phyloP scores from a whole-genome alignment of 2,797 vertebrate genomes.

The Leptatherina wallacei region DNA sequence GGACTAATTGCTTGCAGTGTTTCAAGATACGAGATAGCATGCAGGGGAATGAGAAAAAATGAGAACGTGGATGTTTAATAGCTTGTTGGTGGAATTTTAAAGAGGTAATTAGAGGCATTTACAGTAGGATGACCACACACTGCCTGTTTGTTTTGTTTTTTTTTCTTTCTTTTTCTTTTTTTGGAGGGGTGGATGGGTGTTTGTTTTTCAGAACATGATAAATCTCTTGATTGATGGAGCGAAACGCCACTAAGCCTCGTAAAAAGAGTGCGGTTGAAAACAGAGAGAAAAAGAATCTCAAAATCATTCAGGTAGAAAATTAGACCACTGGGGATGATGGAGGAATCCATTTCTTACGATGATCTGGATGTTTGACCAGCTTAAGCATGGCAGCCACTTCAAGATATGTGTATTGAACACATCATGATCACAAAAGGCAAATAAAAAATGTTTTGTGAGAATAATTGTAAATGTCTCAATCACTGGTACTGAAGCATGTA shows the following conservation, averaged over 20 bases:
- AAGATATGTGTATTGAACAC: constrained; percentile 36
- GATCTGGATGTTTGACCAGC: constrained; percentile 46
- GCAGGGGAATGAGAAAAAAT: constrained; percentile 56
- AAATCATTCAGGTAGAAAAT: constrained; percentile 64
- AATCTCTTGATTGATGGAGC: constrained; percentile 69
- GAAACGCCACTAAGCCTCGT: constrained; percentile 42
- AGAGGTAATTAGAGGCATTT: constrained; percentile 79
- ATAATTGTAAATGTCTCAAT: constrained; percentile 16
- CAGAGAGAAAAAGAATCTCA: constrained; percentile 43
- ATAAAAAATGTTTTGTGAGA: not conserved
- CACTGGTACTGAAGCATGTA: constrained; percentile 12
- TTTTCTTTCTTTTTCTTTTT: not conserved
- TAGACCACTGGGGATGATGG: constrained; percentile 37
- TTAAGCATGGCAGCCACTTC: constrained; percentile 35
- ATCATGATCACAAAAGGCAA: constrained; percentile 8
- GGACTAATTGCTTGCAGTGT: constrained; percentile 82
- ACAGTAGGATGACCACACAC: constrained; percentile 68
- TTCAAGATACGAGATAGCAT: constrained; percentile 71
- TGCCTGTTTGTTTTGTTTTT: constrained; percentile 49
- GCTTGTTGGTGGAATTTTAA: constrained; percentile 74
- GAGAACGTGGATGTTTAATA: constrained; percentile 63
- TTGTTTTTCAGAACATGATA: constrained; percentile 72
- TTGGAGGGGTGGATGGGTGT: not conserved
- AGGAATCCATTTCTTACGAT: constrained; percentile 24
- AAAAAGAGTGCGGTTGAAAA: constrained; percentile 42